phyloP scores from a whole-genome alignment of 2,797 vertebrate species.

The Lacerta agilis region DNA sequence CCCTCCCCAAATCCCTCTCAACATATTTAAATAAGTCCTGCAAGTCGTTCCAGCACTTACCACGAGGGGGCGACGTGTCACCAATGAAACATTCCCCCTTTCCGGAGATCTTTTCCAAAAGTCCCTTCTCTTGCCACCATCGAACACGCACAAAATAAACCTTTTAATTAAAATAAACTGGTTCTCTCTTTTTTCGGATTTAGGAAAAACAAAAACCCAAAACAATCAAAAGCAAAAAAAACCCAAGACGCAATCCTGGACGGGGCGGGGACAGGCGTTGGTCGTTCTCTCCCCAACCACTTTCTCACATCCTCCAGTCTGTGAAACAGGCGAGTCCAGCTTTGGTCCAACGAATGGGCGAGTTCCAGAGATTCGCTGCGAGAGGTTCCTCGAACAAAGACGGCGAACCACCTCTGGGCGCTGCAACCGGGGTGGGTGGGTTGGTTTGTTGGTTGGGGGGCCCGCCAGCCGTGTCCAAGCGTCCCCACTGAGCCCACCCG shows the following conservation, averaged over 20 bases:
- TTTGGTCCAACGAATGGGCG: slow-evolving; percentile 71
- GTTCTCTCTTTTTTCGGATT: not conserved
- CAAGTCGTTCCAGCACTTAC: slow-evolving; percentile 21
- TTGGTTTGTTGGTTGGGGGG: not conserved
- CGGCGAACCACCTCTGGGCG: not conserved
- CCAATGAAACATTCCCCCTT: slow-evolving; percentile 6
- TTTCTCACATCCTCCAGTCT: not conserved
- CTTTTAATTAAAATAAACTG: slow-evolving; percentile 46
- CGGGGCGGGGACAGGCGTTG: not conserved
- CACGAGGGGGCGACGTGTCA: slow-evolving; percentile 59
- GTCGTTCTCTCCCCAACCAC: not conserved
- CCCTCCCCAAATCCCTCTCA: not conserved
- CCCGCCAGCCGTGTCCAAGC: not conserved
- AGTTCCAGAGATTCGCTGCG: slow-evolving; percentile 33
- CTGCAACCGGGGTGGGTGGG: not conserved
- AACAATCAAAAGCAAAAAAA: not conserved
- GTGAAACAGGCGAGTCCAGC: slow-evolving; percentile 58
- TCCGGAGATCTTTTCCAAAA: not conserved
- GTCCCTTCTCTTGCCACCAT: not conserved
- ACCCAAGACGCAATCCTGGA: not conserved
- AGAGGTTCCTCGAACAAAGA: not conserved
- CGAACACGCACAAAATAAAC: slow-evolving; percentile 22
- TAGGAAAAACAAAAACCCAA: not conserved
- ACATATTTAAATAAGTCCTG: slow-evolving; percentile 25
- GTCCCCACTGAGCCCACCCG: not conserved